Percentiles rank a stretch among this genome's conserved stretches.
Conservation (phyloP, 2,888 invertebrate genomes). For the Tetheella fluctuosa region DNA sequence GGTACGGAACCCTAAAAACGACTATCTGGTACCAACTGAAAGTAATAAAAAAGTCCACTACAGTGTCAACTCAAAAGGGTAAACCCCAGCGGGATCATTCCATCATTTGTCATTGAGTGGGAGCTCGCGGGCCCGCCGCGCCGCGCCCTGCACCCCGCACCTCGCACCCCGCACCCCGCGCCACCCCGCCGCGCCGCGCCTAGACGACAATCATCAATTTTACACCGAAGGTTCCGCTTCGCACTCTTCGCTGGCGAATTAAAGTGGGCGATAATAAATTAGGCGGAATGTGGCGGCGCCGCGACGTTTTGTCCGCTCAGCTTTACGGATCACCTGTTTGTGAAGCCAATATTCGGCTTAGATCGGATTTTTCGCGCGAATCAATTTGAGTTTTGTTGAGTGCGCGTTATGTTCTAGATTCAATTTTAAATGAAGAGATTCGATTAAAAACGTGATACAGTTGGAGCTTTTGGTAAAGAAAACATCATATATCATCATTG, state of each 20-base stretch:
- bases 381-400: constrained; percentile 8
- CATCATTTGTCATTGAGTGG: constrained; percentile 8
- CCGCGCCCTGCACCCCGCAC: too few species aligned
- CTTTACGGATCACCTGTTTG: constrained; percentile 3
- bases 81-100: constrained; percentile 6
- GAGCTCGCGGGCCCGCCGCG: too few species aligned
- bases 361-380: constrained; percentile 8
- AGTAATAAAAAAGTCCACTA: constrained; percentile 10
- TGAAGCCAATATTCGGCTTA: constrained; percentile 8
- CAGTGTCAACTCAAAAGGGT: constrained; percentile 7
- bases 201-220: neutral
- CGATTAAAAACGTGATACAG: neutral
- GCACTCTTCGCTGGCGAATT: constrained; percentile 2
- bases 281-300: neutral
- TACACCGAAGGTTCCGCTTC: neutral
- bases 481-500: too few species aligned
- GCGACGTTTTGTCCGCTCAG: constrained; percentile 10
- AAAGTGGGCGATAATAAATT: constrained; percentile 11
- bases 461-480: too few species aligned
- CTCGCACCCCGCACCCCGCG: too few species aligned
- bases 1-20: too few species aligned
- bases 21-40: neutral
- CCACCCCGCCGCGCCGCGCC: neutral
- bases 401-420: neutral
- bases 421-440: neutral